Conservation (phyloP, 2,113 vertebrate species). For the Eulacestoma nigropectus region DNA sequence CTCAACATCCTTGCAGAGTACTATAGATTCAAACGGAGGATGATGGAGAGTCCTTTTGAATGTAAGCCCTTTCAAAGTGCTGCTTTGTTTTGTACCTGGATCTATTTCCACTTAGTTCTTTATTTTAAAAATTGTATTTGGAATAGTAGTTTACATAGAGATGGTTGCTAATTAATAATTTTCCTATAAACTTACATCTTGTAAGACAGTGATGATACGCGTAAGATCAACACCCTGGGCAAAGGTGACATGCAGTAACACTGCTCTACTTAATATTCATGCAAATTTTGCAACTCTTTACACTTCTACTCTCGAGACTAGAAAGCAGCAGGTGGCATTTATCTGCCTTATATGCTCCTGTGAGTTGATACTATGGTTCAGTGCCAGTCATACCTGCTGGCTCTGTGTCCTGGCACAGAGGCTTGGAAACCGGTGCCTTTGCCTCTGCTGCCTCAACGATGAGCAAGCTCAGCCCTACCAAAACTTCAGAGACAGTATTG, state of each 20-base stretch:
- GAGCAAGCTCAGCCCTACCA: background rate
- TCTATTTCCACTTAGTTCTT: background rate
- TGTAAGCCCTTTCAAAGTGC: conserved; percentile 53
- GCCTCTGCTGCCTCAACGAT: background rate
- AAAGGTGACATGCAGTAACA: background rate
- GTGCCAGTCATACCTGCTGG: background rate
- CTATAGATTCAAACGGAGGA: conserved; percentile 71
- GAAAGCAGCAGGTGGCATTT: background rate
- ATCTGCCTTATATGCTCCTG: background rate
- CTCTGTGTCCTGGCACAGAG: background rate
- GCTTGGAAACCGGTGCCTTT: background rate
- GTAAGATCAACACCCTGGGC: background rate
- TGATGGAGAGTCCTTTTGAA: conserved; percentile 81
- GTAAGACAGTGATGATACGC: background rate
- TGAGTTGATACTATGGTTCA: background rate
- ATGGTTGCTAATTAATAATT: background rate
- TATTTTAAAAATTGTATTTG: background rate
- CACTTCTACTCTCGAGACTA: background rate
- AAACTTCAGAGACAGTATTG: background rate
- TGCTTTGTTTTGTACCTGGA: background rate
- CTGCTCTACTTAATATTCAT: background rate
- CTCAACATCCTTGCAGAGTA: conserved; percentile 71
- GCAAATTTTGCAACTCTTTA: background rate
- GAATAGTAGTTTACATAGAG: background rate
- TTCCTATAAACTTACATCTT: background rate